Evolutionary conservation across 2,113 vertebrate species (phyloP), one percentile per base, ranked within the genome.

Genomic region (Octodon degus): DNA sequence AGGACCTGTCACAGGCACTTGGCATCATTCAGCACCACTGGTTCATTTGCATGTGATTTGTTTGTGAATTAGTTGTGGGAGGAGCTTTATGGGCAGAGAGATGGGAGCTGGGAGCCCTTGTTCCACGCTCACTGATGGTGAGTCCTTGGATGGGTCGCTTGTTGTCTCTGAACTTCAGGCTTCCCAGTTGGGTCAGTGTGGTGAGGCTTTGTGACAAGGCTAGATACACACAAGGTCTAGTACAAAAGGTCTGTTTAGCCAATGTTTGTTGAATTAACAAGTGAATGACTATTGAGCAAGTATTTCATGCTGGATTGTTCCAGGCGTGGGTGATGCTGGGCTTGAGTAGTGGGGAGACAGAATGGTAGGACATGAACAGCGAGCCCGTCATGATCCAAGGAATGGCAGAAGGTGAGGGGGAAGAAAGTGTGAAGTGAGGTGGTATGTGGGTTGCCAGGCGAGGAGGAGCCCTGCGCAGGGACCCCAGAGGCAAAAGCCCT

Each of bases 111-210:
- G 62, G 50, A 67, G 7, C 74, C 25, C 3, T 27, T 37, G 77
- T 37, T 70, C 63, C 3, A 0, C 0, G 5, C 4, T 30, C 34
- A 5, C 55, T 58, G 30, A 60, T 34, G 2, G 8, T 27, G 37
- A 14, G 77, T 8, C 70, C 58, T 2, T 76, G 43, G 55, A 53
- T 76, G 60, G 16, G 40, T 86, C 87, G 7, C 24, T 67, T 65
- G 22, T 50, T 47, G 25, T 77, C 80, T 80, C 10, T 5, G 58
- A 87, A 50, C 24, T 25, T 68, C 72, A 62, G 30, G 34, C 34
- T 34, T 62, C 30, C 74, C 55, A 7, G 37, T 43, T 3, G 40
- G 53, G n/a, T 40, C 62, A 40, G n/a, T n/a, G 11, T 7, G 24
- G 5, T 40, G 80, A 81, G 65, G 32, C 25, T 43, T 72, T 79